phyloP scores from a whole-genome alignment of 2,797 vertebrate species.

The Gephyroberyx darwinii region DNA sequence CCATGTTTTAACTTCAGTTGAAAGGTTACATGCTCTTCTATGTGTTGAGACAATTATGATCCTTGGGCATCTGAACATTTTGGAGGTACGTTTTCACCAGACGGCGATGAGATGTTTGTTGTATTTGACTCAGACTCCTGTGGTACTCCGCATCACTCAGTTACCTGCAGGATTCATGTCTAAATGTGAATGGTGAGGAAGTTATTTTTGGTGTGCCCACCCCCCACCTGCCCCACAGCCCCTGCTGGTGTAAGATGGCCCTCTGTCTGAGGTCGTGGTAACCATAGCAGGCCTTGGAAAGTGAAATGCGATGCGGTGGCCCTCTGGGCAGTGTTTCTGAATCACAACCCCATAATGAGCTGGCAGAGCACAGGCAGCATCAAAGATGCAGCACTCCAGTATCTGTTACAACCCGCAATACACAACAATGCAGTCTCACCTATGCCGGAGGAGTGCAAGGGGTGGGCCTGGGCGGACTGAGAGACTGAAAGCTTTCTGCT shows the following conservation, averaged over 20 bases:
- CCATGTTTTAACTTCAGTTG: too few species aligned
- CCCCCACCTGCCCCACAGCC: not conserved
- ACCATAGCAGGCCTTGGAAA: slow-evolving; percentile 85
- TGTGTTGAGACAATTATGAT: too few species aligned
- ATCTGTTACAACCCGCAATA: slow-evolving; percentile 75
- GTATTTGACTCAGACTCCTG: too few species aligned
- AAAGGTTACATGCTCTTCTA: too few species aligned
- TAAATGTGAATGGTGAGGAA: slow-evolving; percentile 27
- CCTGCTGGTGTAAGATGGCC: slow-evolving; percentile 76
- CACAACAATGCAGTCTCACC: slow-evolving; percentile 66
- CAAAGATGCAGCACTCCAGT: slow-evolving; percentile 80
- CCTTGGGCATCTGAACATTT: not conserved
- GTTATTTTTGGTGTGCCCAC: slow-evolving; percentile 66
- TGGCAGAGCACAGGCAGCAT: slow-evolving; percentile 72
- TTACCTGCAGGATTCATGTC: slow-evolving; percentile 28
- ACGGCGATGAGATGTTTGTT: not conserved
- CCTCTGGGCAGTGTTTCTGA: slow-evolving; percentile 76
- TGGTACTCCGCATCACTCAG: not conserved
- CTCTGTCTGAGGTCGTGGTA: slow-evolving; percentile 81
- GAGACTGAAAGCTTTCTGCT: slow-evolving; percentile 32
- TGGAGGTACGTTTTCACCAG: not conserved
- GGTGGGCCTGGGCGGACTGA: slow-evolving; percentile 10
- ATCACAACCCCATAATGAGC: slow-evolving; percentile 84
- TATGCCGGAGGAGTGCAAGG: slow-evolving; percentile 39
- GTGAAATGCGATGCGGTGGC: slow-evolving; percentile 81